A percentile compares a stretch with the other conserved stretches of the same genome.
These are phyloP conservation scores for Tipula unca DNA, from an alignment of 2,888 invertebrate species.

Conservation along the genomic window DNA sequence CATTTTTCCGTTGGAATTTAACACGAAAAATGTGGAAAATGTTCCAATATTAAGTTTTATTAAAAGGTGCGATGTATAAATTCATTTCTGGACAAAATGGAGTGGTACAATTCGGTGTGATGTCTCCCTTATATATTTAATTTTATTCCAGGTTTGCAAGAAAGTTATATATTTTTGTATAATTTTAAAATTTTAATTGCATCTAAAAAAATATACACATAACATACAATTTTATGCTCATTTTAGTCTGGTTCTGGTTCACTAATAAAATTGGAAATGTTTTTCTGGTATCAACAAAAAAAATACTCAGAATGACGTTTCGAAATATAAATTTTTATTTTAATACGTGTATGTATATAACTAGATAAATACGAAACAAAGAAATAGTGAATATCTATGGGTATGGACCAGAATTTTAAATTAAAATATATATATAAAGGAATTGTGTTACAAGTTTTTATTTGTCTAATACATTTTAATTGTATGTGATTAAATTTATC, in stretches of 20 bases:
- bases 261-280: conserved; percentile 2
- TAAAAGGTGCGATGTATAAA: background rate
- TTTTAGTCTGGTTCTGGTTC: background rate
- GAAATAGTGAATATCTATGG: background rate
- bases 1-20: background rate
- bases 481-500: background rate
- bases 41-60: background rate
- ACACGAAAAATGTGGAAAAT: background rate
- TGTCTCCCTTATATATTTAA: background rate
- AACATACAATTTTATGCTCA: background rate
- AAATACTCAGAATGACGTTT: background rate
- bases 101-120: background rate
- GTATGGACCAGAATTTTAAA: background rate
- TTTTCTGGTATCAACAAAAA: background rate
- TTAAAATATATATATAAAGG: background rate
- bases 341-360: background rate
- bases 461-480: background rate
- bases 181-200: conserved; percentile 8
- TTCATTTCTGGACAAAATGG: background rate
- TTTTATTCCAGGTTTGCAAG: background rate
- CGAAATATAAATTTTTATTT: conserved; percentile 14
- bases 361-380: background rate
- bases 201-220: background rate
- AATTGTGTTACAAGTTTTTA: background rate
- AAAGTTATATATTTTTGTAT: background rate